phyloP scores from a whole-genome alignment of 1,140 invertebrate species.

The Scaptodrosophila lebanonensis region DNA sequence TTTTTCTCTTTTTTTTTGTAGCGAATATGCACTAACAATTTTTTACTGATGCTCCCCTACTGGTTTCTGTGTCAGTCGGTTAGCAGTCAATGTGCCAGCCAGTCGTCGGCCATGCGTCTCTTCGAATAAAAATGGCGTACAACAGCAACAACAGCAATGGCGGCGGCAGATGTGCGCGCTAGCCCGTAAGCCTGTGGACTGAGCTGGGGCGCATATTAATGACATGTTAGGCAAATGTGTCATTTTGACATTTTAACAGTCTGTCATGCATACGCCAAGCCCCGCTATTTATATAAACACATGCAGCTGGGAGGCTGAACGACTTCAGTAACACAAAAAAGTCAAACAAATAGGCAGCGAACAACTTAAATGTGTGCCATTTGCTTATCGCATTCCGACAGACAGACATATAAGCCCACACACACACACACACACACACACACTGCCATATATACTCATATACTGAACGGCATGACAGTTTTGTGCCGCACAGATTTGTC shows the following conservation, averaged over 20 bases:
- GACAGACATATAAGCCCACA: conserved; percentile 8
- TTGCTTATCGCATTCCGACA: conserved; percentile 63
- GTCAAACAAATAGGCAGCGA: conserved; percentile 27
- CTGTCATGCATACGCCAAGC: conserved; percentile 71
- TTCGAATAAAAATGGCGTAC: conserved; percentile 57
- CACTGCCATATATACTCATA: conserved; percentile 3
- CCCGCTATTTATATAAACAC: conserved; percentile 62
- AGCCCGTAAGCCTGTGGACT: neutral
- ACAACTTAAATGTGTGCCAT: conserved; percentile 65
- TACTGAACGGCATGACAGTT: conserved; percentile 54
- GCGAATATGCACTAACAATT: too few species aligned
- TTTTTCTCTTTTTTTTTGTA: conserved; percentile 16
- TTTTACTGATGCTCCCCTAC: conserved; percentile 9
- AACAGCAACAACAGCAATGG: conserved; percentile 3
- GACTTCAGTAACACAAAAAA: conserved; percentile 24
- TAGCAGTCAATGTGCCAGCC: conserved; percentile 58
- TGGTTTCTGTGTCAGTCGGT: conserved; percentile 71
- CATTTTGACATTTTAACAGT: conserved; percentile 75
- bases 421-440: conserved; percentile 10
- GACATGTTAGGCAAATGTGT: conserved; percentile 74
- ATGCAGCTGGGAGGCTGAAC: conserved; percentile 55
- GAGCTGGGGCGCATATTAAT: conserved; percentile 71
- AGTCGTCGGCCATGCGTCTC: conserved; percentile 34
- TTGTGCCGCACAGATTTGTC: conserved; percentile 64
- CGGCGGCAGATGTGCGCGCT: neutral